Evolutionary conservation across 2,797 vertebrate species (phyloP).

Genomic region (Enteromius afrohamiltoni): DNA sequence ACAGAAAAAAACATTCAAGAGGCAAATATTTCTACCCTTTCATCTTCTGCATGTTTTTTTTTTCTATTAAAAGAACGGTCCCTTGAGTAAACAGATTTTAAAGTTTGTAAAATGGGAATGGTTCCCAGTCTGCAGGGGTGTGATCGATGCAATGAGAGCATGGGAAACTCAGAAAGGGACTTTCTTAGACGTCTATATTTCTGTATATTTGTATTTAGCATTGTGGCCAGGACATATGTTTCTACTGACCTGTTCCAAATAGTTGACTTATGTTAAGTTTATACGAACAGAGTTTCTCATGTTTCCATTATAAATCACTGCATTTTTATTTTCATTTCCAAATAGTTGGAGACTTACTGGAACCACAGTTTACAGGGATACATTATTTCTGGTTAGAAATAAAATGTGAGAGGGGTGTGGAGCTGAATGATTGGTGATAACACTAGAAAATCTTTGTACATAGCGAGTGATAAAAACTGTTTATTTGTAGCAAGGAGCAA

Average conservation of each 20-base stretch:
- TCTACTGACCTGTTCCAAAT: background rate
- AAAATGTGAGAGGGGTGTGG: slow-evolving; percentile 3
- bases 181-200: slow-evolving; percentile 5
- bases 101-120: slow-evolving; percentile 4
- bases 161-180: slow-evolving; percentile 35
- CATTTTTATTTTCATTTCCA: background rate
- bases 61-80: slow-evolving; percentile 28
- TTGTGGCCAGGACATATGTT: background rate
- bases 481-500: background rate
- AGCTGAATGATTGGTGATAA: background rate
- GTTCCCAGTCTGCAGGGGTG: slow-evolving; percentile 30
- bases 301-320: background rate
- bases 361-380: background rate
- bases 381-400: background rate
- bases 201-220: background rate
- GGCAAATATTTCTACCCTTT: background rate
- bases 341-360: background rate
- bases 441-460: background rate
- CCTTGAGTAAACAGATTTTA: slow-evolving; percentile 2
- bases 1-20: background rate
- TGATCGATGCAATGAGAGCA: slow-evolving; percentile 26
- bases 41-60: background rate
- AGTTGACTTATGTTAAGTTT: background rate
- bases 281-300: background rate
- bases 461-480: background rate